A percentile compares a stretch with the other conserved stretches of the same genome.
phyloP scores from a whole-genome alignment of 2,888 invertebrate species.

The Plebejus anna region DNA sequence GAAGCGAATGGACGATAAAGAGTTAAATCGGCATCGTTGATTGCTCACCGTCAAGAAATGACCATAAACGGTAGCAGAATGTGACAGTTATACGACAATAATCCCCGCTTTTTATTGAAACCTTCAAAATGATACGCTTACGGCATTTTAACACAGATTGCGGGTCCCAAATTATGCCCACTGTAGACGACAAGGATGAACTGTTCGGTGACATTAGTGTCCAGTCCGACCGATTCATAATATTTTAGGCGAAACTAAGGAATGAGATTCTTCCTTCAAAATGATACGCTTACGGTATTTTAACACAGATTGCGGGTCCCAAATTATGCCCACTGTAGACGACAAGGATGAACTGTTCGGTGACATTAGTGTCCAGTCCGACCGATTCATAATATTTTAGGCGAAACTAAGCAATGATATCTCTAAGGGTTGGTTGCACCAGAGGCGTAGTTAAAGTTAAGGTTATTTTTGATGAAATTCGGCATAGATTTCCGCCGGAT shows the following conservation, averaged over 20 bases:
- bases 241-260: background rate
- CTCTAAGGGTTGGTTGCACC: no score
- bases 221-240: background rate
- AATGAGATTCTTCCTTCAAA: background rate
- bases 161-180: background rate
- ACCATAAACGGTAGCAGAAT: background rate
- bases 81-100: slow-evolving; percentile 9
- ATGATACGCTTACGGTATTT: slow-evolving; percentile 7
- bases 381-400: background rate
- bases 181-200: background rate
- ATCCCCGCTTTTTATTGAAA: slow-evolving; percentile 14
- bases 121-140: slow-evolving; percentile 5
- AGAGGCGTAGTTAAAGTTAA: no score
- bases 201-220: background rate
- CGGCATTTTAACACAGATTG: slow-evolving; percentile 3
- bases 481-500: no score
- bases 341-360: background rate
- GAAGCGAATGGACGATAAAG: background rate
- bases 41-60: background rate
- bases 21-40: background rate
- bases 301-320: background rate
- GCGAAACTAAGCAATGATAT: background rate
- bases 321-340: background rate
- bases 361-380: background rate
- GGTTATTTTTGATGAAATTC: no score